These are phyloP conservation scores for Esox niger DNA, from an alignment of 2,113 vertebrate species.

Conservation along the genomic window DNA sequence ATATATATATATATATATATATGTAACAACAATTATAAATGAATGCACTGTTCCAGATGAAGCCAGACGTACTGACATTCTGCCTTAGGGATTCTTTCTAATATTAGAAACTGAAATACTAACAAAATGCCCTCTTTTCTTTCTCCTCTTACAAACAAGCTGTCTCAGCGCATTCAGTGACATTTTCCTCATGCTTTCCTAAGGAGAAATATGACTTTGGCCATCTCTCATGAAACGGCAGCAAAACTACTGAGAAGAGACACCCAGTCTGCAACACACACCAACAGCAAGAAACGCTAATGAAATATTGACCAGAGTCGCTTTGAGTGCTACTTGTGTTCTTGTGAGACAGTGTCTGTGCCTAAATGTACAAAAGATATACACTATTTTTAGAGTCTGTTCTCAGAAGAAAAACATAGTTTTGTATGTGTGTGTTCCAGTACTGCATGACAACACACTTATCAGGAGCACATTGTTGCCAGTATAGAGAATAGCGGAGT, in stretches of 20 bases:
- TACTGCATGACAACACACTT: background rate
- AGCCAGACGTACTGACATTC: too few relatives aligned
- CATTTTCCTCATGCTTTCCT: conserved; percentile 49
- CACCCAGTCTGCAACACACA: conserved; percentile 19
- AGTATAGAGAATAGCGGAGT: too few relatives aligned
- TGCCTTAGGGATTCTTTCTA: too few relatives aligned
- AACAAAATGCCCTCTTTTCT: too few relatives aligned
- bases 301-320: conserved; percentile 68
- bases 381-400: conserved; percentile 55
- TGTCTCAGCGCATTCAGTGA: conserved; percentile 59
- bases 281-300: conserved; percentile 26
- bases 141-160: conserved; percentile 47
- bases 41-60: too few relatives aligned
- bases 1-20: too few relatives aligned
- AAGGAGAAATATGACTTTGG: conserved; percentile 46
- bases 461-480: conserved; percentile 30
- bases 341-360: conserved; percentile 14
- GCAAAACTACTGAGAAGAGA: conserved; percentile 10
- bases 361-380: conserved; percentile 42
- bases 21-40: too few relatives aligned
- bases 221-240: conserved; percentile 46
- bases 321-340: background rate
- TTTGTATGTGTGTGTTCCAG: conserved; percentile 1
- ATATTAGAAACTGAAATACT: too few relatives aligned
- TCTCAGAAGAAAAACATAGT: conserved; percentile 3